phyloP scores from a whole-genome alignment of 2,797 vertebrate genomes.

The Lutjanus campechanus region DNA sequence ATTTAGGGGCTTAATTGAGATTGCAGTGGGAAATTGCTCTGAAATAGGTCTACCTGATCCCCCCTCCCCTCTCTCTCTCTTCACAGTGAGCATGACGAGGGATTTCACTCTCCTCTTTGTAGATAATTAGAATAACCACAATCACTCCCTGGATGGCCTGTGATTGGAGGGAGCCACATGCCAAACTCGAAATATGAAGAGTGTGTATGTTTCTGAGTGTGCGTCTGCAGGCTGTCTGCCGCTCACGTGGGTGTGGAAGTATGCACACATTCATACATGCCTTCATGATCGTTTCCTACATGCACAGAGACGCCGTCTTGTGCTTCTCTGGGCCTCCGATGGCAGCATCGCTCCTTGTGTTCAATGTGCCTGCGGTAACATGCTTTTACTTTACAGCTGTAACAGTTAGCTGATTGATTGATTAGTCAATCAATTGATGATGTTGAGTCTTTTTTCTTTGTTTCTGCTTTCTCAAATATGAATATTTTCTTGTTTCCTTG shows the following conservation, averaged over 20 bases:
- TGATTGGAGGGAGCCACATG: slow-evolving; percentile 80
- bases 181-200: slow-evolving; percentile 68
- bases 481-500: too few relatives aligned
- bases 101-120: slow-evolving; percentile 85
- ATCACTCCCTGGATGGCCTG: slow-evolving; percentile 82
- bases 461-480: too few relatives aligned
- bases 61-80: slow-evolving; percentile 34
- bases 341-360: slow-evolving; percentile 56
- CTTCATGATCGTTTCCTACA: slow-evolving; percentile 23
- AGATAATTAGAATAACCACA: slow-evolving; percentile 85
- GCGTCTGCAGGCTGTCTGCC: slow-evolving; percentile 27
- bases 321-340: slow-evolving; percentile 35
- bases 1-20: slow-evolving; percentile 97
- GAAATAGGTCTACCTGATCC: slow-evolving; percentile 85
- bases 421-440: too few relatives aligned
- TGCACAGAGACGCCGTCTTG: neutral
- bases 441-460: too few relatives aligned
- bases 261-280: slow-evolving; percentile 17
- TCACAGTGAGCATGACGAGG: slow-evolving; percentile 82
- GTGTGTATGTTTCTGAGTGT: slow-evolving; percentile 43
- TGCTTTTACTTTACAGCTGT: neutral
- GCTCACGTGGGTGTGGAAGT: slow-evolving; percentile 25
- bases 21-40: slow-evolving; percentile 93
- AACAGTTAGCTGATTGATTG: neutral
- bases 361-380: neutral